A percentile compares a stretch with the other conserved stretches of the same genome.
Conservation (phyloP, 2,888 invertebrate genomes). For the Dromius quadrimaculatus region DNA sequence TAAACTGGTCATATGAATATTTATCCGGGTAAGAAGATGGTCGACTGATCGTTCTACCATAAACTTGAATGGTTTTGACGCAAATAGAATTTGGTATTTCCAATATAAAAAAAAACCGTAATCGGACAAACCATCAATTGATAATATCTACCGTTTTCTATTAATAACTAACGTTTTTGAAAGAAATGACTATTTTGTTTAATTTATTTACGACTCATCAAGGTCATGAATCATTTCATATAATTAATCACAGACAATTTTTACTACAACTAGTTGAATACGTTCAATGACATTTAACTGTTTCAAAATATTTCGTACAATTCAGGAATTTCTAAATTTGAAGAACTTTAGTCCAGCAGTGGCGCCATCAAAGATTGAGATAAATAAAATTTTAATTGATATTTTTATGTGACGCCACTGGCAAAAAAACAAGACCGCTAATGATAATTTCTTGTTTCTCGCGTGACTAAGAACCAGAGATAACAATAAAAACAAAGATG, state of each 20-base stretch:
- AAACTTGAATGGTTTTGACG: slow-evolving; percentile 9
- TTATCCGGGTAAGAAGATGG: not conserved
- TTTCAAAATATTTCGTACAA: not conserved
- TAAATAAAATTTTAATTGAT: not conserved
- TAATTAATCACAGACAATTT: slow-evolving; percentile 6
- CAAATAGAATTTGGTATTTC: slow-evolving; percentile 9
- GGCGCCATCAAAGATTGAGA: not conserved
- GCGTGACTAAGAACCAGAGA: slow-evolving; percentile 32
- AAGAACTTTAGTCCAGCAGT: not conserved
- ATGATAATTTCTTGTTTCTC: slow-evolving; percentile 36
- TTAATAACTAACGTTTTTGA: not conserved
- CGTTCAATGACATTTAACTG: slow-evolving; percentile 37
- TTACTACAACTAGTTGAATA: not conserved
- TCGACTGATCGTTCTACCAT: slow-evolving; percentile 12
- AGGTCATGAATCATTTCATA: not conserved
- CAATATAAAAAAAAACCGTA: slow-evolving; percentile 1
- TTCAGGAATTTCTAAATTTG: not conserved
- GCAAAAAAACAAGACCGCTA: slow-evolving; percentile 37
- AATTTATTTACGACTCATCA: slow-evolving; percentile 2
- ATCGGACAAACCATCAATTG: slow-evolving; percentile 6
- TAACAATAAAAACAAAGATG: slow-evolving; percentile 12
- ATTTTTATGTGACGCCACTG: slow-evolving; percentile 28
- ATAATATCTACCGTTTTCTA: not conserved
- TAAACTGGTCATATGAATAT: slow-evolving; percentile 1
- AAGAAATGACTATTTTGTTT: not conserved